Conservation (phyloP, 2,888 invertebrate species). For the Yponomeuta evonymella region DNA sequence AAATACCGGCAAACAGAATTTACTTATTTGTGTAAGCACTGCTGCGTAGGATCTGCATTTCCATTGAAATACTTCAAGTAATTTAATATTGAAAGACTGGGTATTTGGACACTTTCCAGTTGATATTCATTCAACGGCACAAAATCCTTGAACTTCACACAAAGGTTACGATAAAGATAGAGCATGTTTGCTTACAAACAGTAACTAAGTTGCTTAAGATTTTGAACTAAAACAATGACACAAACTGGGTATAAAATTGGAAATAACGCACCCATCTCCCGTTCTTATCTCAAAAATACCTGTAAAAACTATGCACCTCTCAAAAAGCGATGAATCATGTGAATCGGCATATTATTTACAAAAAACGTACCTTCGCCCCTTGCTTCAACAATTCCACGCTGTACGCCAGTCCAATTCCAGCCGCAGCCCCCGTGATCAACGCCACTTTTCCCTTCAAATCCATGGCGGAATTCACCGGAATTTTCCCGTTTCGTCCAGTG, state of each 20-base stretch:
- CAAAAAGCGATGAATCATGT: neutral
- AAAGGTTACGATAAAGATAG: neutral
- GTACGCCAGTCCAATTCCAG: slow-evolving; percentile 84
- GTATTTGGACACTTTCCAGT: slow-evolving; percentile 36
- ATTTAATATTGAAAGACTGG: neutral
- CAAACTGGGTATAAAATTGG: neutral
- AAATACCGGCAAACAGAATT: slow-evolving; percentile 27
- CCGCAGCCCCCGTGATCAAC: slow-evolving; percentile 83
- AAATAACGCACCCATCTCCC: neutral
- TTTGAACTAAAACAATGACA: neutral
- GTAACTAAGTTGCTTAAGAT: neutral
- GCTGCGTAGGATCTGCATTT: neutral
- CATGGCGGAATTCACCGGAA: slow-evolving; percentile 53
- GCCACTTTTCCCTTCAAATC: slow-evolving; percentile 85
- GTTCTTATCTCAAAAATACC: neutral
- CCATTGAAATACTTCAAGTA: neutral
- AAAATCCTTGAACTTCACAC: slow-evolving; percentile 50
- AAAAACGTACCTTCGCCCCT: slow-evolving; percentile 80
- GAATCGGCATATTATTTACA: neutral
- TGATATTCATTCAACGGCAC: slow-evolving; percentile 38
- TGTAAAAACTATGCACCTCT: neutral
- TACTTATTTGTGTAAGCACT: too few relatives aligned
- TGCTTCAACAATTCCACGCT: slow-evolving; percentile 82
- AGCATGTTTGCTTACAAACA: neutral
- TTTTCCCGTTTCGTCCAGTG: slow-evolving; percentile 30